Conservation (phyloP, 2,888 invertebrate species). For the Napeogenes inachia region DNA sequence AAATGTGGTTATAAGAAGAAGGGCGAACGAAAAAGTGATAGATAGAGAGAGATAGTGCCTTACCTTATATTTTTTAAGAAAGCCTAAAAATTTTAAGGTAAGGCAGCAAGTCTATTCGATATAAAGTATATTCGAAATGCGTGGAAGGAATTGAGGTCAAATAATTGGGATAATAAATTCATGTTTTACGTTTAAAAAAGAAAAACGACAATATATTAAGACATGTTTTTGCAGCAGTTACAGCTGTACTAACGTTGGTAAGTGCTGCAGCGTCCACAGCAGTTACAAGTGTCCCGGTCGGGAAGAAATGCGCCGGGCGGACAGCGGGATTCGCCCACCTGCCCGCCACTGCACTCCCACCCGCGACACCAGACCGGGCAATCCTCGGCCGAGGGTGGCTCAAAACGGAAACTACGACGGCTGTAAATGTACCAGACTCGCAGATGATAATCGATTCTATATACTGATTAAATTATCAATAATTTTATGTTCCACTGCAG, state of each 20-base stretch:
- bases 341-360: conserved; percentile 44
- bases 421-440: conserved; percentile 31
- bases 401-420: conserved; percentile 55
- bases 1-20: no score
- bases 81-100: no score
- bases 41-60: no score
- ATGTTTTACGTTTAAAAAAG: not conserved
- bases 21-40: no score
- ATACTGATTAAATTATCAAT: no score
- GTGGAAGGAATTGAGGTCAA: no score
- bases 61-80: no score
- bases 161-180: not conserved
- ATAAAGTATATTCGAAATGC: no score
- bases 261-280: conserved; percentile 61
- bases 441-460: no score
- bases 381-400: conserved; percentile 44
- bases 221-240: not conserved
- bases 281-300: conserved; percentile 59
- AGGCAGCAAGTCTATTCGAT: no score
- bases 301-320: conserved; percentile 58
- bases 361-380: conserved; percentile 61
- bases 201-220: not conserved
- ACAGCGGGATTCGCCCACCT: conserved; percentile 48
- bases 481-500: no score
- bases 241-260: conserved; percentile 52